Percentiles rank a stretch among this genome's conserved stretches.
phyloP scores from a whole-genome alignment of 2,888 invertebrate species.

The Drosophila borealis region DNA sequence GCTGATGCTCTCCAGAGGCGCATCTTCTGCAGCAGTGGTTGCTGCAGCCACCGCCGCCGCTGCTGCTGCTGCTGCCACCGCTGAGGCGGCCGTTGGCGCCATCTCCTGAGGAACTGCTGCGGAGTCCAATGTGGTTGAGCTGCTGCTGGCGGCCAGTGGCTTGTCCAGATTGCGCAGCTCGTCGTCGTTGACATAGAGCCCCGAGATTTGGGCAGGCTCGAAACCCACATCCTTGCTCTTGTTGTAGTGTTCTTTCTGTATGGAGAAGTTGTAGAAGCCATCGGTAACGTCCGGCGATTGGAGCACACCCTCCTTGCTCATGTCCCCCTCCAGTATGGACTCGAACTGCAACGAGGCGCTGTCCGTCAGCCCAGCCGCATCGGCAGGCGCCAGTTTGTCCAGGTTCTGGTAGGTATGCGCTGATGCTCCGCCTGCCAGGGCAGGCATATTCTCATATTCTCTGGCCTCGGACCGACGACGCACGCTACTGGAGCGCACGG shows the following conservation, averaged over 20 bases:
- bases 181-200: slow-evolving; percentile 83
- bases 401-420: slow-evolving; percentile 81
- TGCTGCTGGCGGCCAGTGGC: slow-evolving; percentile 60
- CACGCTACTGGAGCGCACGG: slow-evolving; percentile 70
- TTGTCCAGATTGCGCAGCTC: slow-evolving; percentile 82
- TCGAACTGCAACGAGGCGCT: slow-evolving; percentile 85
- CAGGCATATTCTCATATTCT: slow-evolving; percentile 73
- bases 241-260: slow-evolving; percentile 84
- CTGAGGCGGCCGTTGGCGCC: slow-evolving; percentile 43
- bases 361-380: slow-evolving; percentile 78
- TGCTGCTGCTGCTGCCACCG: slow-evolving; percentile 16
- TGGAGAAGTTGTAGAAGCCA: slow-evolving; percentile 84
- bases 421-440: slow-evolving; percentile 26
- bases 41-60: slow-evolving; percentile 2
- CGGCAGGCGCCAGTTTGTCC: slow-evolving; percentile 61
- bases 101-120: slow-evolving; percentile 37
- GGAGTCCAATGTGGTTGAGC: slow-evolving; percentile 44
- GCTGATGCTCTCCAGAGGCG: slow-evolving; percentile 23
- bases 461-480: slow-evolving; percentile 50
- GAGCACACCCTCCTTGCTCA: slow-evolving; percentile 78
- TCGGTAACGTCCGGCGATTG: slow-evolving; percentile 84
- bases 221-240: slow-evolving; percentile 81
- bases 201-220: slow-evolving; percentile 79
- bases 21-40: slow-evolving; percentile 15
- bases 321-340: slow-evolving; percentile 83